Percentiles rank a stretch among this genome's conserved stretches.
Evolutionary conservation across 2,888 invertebrate genomes (phyloP).

Genomic region (Halictus quadricinctus): DNA sequence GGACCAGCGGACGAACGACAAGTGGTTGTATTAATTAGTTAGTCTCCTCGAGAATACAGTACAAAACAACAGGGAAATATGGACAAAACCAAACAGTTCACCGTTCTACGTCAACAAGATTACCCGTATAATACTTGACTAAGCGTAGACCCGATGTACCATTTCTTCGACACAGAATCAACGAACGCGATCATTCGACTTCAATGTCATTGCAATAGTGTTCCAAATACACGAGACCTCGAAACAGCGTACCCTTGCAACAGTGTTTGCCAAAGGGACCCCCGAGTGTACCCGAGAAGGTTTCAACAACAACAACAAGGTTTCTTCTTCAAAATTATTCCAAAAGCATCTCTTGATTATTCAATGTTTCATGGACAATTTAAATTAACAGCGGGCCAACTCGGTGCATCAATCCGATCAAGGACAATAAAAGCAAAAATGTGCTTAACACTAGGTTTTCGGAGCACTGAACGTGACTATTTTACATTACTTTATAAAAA

Average conservation of each 20-base stretch:
- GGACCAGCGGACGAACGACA: conserved; percentile 20
- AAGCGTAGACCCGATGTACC: conserved; percentile 77
- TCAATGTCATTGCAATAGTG: background rate
- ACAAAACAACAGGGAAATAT: conserved; percentile 30
- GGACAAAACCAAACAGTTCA: conserved; percentile 43
- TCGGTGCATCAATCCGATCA: background rate
- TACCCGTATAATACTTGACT: conserved; percentile 80
- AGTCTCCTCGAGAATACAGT: conserved; percentile 48
- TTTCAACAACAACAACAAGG: too few relatives aligned
- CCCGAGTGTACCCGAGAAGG: background rate
- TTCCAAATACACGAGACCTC: background rate
- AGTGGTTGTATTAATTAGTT: conserved; percentile 56
- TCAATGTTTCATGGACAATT: background rate
- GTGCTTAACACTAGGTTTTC: too few relatives aligned
- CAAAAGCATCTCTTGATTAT: too few relatives aligned
- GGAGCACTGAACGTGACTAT: too few relatives aligned
- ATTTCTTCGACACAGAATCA: conserved; percentile 67
- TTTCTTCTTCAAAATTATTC: background rate
- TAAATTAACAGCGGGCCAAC: background rate
- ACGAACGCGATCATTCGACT: conserved; percentile 13
- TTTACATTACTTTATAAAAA: too few relatives aligned
- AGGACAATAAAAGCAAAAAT: background rate
- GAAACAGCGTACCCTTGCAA: background rate
- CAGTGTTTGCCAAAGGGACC: background rate
- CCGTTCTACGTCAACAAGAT: conserved; percentile 67